Conservation (phyloP, 1,140 invertebrate genomes). For the Palaemon carinicauda region DNA sequence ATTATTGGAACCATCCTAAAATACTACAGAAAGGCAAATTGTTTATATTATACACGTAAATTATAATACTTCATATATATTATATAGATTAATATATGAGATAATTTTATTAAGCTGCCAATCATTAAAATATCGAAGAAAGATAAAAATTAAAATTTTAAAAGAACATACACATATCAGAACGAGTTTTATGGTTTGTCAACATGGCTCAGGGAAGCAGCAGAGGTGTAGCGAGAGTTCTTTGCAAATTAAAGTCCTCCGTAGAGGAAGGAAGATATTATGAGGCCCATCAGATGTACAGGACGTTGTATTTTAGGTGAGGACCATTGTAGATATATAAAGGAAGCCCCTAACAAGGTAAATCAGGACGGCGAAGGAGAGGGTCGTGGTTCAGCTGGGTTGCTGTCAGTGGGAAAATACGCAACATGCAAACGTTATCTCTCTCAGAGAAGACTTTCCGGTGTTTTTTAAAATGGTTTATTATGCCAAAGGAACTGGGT, state of each 20-base stretch:
- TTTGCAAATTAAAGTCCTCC: constrained; percentile 84
- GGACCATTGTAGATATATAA: background rate
- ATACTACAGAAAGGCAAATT: too few species aligned
- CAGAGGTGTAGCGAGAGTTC: constrained; percentile 68
- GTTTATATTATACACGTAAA: too few species aligned
- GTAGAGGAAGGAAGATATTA: constrained; percentile 88
- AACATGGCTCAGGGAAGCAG: constrained; percentile 50
- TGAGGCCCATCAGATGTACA: constrained; percentile 97
- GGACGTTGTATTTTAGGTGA: constrained; percentile 89
- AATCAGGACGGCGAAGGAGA: background rate
- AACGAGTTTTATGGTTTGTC: constrained; percentile 12
- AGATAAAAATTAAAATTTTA: background rate
- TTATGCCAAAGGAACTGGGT: too few species aligned
- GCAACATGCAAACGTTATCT: too few species aligned
- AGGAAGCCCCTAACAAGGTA: background rate
- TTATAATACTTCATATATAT: too few species aligned
- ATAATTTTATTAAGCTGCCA: background rate
- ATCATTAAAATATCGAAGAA: background rate
- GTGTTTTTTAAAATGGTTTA: too few species aligned
- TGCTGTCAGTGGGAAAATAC: too few species aligned
- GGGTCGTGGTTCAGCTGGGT: background rate
- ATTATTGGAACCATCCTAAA: too few species aligned
- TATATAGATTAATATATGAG: too few species aligned
- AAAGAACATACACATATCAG: background rate
- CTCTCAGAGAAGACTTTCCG: too few species aligned